Percentiles rank a stretch among this genome's conserved stretches.
Evolutionary conservation across 2,888 invertebrate genomes (phyloP).

Genomic region (Hyppa rectilinea): DNA sequence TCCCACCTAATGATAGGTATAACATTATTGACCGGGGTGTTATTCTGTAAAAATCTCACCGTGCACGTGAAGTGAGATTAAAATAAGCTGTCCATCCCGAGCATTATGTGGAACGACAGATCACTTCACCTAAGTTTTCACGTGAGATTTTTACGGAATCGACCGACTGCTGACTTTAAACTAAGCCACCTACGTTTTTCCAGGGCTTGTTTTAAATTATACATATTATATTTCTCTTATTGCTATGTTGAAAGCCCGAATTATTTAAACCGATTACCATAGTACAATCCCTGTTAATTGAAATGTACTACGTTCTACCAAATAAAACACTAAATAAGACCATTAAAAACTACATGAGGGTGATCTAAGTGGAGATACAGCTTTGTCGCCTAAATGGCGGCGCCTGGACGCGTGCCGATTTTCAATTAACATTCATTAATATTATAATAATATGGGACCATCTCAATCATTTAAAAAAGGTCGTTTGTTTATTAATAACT

Average conservation of each 20-base stretch:
- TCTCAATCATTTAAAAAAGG: conserved; percentile 14
- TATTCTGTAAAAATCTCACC: too few species aligned
- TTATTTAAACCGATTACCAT: conserved; percentile 8
- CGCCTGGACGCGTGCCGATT: conserved; percentile 64
- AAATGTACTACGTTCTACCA: conserved; percentile 31
- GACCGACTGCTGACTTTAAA: too few species aligned
- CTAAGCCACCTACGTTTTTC: too few species aligned
- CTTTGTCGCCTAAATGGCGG: conserved; percentile 54
- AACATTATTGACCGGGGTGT: too few species aligned
- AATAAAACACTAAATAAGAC: conserved; percentile 47
- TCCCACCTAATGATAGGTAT: too few species aligned
- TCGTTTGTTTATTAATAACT: background rate
- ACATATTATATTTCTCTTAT: too few species aligned
- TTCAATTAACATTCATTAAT: conserved; percentile 66
- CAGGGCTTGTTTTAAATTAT: too few species aligned
- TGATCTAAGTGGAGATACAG: conserved; percentile 59
- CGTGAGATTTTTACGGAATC: too few species aligned
- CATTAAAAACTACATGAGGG: conserved; percentile 58
- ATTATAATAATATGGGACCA: conserved; percentile 60
- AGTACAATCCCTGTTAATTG: conserved; percentile 30
- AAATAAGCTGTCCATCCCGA: too few species aligned
- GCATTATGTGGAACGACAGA: too few species aligned
- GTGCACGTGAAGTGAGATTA: too few species aligned
- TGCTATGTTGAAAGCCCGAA: background rate
- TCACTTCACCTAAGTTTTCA: too few species aligned